Evolutionary conservation across 2,888 invertebrate species (phyloP).

Genomic region (Brachylomia viminalis): DNA sequence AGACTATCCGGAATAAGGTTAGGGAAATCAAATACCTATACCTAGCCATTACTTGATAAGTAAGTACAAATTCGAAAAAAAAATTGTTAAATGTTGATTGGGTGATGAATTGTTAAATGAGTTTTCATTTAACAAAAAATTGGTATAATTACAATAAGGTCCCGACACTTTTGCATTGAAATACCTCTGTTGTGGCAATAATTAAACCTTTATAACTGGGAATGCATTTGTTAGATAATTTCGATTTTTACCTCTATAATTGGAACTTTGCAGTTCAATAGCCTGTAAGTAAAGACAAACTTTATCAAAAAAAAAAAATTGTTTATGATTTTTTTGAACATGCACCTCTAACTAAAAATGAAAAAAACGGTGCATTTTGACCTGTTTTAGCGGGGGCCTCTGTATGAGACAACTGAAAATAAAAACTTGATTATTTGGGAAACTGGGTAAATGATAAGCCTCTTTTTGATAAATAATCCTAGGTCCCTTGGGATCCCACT

Average conservation of each 20-base stretch:
- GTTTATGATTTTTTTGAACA: too few species aligned
- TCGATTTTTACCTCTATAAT: neutral
- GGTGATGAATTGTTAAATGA: too few species aligned
- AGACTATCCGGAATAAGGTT: constrained; percentile 25
- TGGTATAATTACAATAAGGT: neutral
- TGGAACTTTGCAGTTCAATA: neutral
- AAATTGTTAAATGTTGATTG: too few species aligned
- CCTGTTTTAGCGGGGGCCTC: too few species aligned
- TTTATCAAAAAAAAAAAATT: neutral
- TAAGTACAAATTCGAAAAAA: constrained; percentile 7
- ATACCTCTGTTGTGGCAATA: neutral
- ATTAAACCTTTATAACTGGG: neutral
- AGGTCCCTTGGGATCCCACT: too few species aligned
- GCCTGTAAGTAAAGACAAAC: neutral
- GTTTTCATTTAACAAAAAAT: too few species aligned
- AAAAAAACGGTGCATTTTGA: too few species aligned
- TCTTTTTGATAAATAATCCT: neutral
- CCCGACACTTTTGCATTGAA: neutral
- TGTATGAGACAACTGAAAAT: neutral
- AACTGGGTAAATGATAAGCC: neutral
- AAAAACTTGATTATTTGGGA: neutral
- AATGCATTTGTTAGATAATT: neutral
- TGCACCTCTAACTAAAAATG: too few species aligned
- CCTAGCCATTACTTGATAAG: constrained; percentile 22
- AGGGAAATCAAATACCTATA: constrained; percentile 30